These are phyloP conservation scores for Perizoma affinitatum DNA, from an alignment of 2,888 invertebrate genomes.

Conservation along the genomic window DNA sequence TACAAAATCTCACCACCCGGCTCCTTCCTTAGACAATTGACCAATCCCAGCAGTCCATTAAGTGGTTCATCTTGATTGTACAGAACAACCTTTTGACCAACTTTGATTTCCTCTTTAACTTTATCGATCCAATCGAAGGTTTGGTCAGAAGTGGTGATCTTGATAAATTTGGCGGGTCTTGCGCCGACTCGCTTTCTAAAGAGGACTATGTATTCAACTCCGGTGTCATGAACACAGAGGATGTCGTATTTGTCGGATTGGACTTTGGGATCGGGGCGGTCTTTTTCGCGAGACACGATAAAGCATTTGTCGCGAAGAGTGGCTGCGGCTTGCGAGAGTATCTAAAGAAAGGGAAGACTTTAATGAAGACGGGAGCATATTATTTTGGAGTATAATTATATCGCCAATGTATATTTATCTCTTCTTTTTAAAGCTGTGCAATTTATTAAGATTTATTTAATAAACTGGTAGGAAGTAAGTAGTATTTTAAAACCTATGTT, in stretches of 20 bases:
- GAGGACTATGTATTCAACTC: conserved; percentile 80
- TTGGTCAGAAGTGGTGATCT: conserved; percentile 65
- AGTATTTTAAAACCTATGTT: too few relatives aligned
- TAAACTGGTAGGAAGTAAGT: too few relatives aligned
- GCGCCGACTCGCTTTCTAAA: conserved; percentile 76
- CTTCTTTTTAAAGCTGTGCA: too few relatives aligned
- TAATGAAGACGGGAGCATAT: too few relatives aligned
- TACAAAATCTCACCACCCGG: conserved; percentile 87
- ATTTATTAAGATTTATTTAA: too few relatives aligned
- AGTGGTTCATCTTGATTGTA: conserved; percentile 87
- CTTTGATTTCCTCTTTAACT: conserved; percentile 68
- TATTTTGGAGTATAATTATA: too few relatives aligned
- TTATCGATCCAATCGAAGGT: conserved; percentile 81
- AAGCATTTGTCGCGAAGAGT: conserved; percentile 85
- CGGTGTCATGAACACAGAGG: conserved; percentile 74
- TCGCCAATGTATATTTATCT: too few relatives aligned
- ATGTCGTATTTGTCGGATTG: conserved; percentile 75
- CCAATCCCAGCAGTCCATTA: conserved; percentile 94
- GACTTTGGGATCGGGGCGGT: conserved; percentile 71
- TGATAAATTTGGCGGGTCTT: conserved; percentile 75
- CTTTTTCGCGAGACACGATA: conserved; percentile 84
- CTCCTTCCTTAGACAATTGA: conserved; percentile 93
- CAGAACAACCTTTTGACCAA: conserved; percentile 84
- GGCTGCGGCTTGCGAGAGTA: conserved; percentile 71
- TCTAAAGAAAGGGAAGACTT: conserved; percentile 44